Conservation (phyloP, 2,888 invertebrate species). For the Amblyjoppa proteus region DNA sequence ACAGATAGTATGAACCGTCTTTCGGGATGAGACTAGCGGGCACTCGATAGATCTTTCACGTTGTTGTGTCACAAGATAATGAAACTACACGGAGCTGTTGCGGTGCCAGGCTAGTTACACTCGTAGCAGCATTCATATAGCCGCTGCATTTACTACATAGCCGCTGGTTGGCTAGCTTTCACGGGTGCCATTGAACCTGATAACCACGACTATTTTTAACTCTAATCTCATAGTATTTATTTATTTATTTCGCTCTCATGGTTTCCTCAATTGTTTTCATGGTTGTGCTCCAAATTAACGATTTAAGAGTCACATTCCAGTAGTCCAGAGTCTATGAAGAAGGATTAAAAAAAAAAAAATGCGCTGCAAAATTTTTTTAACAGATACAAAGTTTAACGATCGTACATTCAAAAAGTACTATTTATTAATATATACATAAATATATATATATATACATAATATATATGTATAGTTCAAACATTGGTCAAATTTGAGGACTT, state of each 20-base stretch:
- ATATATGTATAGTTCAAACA: constrained; percentile 36
- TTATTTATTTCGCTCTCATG: constrained; percentile 63
- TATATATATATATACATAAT: constrained; percentile 61
- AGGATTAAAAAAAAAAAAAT: constrained; percentile 64
- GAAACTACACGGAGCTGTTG: neutral
- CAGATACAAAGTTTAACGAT: constrained; percentile 74
- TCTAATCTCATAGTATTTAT: constrained; percentile 54
- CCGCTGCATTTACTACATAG: constrained; percentile 55
- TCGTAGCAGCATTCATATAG: constrained; percentile 44
- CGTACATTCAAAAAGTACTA: constrained; percentile 63
- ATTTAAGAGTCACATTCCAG: constrained; percentile 38
- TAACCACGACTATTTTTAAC: constrained; percentile 16
- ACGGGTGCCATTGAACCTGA: constrained; percentile 10
- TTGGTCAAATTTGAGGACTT: no score
- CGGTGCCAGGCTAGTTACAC: constrained; percentile 29
- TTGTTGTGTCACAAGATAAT: neutral
- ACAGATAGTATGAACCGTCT: constrained; percentile 10
- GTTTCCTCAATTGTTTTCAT: constrained; percentile 25
- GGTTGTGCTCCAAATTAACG: constrained; percentile 30
- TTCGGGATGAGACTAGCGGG: constrained; percentile 17
- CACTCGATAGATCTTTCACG: constrained; percentile 14
- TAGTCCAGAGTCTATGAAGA: constrained; percentile 37
- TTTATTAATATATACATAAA: constrained; percentile 69
- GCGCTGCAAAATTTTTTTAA: constrained; percentile 76
- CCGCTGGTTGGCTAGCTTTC: constrained; percentile 65